These are phyloP conservation scores for Cydia strobilella DNA, from an alignment of 1,140 invertebrate genomes.

Conservation along the genomic window DNA sequence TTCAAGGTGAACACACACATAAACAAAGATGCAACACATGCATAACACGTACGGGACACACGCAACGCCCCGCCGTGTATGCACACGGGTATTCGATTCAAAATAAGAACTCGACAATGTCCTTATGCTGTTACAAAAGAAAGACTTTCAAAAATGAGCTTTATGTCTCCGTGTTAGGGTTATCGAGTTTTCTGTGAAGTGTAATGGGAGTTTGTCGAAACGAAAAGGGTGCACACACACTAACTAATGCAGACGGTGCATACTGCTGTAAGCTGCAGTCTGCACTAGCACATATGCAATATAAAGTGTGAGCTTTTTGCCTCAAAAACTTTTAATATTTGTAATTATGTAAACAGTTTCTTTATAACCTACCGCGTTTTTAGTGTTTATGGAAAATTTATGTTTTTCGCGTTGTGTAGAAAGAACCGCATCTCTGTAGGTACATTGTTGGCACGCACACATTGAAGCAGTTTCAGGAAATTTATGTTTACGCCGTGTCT, in stretches of 20 bases:
- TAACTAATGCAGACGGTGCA: slow-evolving; percentile 50
- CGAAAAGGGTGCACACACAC: slow-evolving; percentile 74
- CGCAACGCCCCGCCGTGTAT: slow-evolving; percentile 37
- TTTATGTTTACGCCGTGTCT: slow-evolving; percentile 33
- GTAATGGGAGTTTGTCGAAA: slow-evolving; percentile 52
- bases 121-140: slow-evolving; percentile 32
- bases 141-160: slow-evolving; percentile 38
- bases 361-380: background rate
- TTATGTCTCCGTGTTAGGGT: slow-evolving; percentile 35
- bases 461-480: slow-evolving; percentile 26
- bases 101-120: slow-evolving; percentile 62
- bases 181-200: slow-evolving; percentile 19
- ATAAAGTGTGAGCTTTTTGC: background rate
- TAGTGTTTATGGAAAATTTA: background rate
- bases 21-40: slow-evolving; percentile 35
- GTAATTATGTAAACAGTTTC: slow-evolving; percentile 2
- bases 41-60: slow-evolving; percentile 40
- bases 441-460: slow-evolving; percentile 22
- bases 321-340: background rate
- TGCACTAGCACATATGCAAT: slow-evolving; percentile 49
- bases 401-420: background rate
- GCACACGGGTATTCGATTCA: slow-evolving; percentile 57
- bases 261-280: slow-evolving; percentile 58
- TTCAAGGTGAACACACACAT: slow-evolving; percentile 79
- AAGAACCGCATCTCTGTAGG: slow-evolving; percentile 2